These are phyloP conservation scores for Pimephales promelas DNA, from an alignment of 2,113 vertebrate species.

Conservation along the genomic window DNA sequence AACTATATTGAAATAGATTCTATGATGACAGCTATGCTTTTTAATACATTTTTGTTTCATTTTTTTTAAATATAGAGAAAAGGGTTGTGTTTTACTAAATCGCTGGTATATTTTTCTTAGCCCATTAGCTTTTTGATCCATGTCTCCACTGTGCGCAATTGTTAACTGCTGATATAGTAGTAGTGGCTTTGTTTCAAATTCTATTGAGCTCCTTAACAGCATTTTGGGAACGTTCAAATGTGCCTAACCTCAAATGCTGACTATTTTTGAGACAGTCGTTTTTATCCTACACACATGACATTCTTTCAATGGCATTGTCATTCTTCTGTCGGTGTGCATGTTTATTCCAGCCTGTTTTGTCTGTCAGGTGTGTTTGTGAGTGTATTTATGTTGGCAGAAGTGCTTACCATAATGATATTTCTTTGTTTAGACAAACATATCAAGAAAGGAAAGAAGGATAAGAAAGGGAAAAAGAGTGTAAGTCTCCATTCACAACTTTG, in stretches of 20 bases:
- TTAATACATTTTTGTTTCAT: neutral
- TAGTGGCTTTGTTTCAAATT: neutral
- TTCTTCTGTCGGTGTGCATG: neutral
- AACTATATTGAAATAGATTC: neutral
- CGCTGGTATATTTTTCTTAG: neutral
- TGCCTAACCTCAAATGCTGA: neutral
- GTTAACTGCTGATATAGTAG: neutral
- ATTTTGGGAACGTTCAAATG: neutral
- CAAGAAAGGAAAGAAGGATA: constrained; percentile 89
- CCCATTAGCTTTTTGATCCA: neutral
- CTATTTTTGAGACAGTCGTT: neutral
- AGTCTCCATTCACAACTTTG: constrained; percentile 54
- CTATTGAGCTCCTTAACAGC: neutral
- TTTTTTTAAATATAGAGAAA: neutral
- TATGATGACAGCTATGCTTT: neutral
- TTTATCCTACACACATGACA: neutral
- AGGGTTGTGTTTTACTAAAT: neutral
- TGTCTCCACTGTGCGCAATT: neutral
- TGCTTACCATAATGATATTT: neutral
- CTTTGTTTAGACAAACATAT: constrained; percentile 69
- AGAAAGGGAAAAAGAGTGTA: constrained; percentile 88
- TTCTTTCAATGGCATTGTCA: neutral
- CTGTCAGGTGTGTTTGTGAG: neutral
- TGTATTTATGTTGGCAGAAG: neutral
- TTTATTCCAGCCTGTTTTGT: neutral